A percentile compares a stretch with the other conserved stretches of the same genome.
phyloP scores from a whole-genome alignment of 2,113 vertebrate genomes.

The Bostrychus sinensis region DNA sequence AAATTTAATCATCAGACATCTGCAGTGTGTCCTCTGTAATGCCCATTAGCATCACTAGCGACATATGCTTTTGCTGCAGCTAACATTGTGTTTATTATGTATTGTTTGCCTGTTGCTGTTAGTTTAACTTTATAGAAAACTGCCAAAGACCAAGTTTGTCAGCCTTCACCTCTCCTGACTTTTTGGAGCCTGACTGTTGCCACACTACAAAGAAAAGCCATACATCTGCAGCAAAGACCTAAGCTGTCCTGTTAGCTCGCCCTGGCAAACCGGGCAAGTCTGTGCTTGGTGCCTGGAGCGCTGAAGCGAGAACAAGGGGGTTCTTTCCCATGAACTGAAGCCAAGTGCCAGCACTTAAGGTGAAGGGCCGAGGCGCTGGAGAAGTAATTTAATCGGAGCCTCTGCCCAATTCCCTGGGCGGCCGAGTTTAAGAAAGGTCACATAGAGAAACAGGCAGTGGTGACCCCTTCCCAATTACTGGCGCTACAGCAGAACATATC shows the following conservation, averaged over 20 bases:
- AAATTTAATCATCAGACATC: no score
- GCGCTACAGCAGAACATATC: conserved; percentile 78
- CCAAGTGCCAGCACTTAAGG: conserved; percentile 79
- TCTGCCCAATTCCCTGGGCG: conserved; percentile 81
- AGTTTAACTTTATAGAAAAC: not conserved
- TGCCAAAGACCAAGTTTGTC: not conserved
- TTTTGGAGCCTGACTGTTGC: not conserved
- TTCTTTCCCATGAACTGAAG: conserved; percentile 74
- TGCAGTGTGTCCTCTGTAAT: no score
- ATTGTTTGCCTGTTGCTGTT: no score
- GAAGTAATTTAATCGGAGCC: conserved; percentile 83
- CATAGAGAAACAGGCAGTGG: conserved; percentile 65
- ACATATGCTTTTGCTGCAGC: no score
- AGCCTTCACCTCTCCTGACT: not conserved
- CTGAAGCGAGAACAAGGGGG: conserved; percentile 65
- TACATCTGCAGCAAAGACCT: conserved; percentile 4
- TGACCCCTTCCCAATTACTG: conserved; percentile 83
- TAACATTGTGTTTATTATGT: no score
- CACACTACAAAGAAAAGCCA: conserved; percentile 1
- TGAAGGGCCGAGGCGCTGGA: conserved; percentile 78
- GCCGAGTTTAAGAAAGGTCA: conserved; percentile 84
- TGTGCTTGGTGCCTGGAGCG: conserved; percentile 48
- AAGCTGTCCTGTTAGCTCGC: conserved; percentile 47
- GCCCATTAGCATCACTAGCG: no score
- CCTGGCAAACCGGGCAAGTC: conserved; percentile 62